phyloP scores from a whole-genome alignment of 2,113 vertebrate genomes.

The Ornithorhynchus anatinus region DNA sequence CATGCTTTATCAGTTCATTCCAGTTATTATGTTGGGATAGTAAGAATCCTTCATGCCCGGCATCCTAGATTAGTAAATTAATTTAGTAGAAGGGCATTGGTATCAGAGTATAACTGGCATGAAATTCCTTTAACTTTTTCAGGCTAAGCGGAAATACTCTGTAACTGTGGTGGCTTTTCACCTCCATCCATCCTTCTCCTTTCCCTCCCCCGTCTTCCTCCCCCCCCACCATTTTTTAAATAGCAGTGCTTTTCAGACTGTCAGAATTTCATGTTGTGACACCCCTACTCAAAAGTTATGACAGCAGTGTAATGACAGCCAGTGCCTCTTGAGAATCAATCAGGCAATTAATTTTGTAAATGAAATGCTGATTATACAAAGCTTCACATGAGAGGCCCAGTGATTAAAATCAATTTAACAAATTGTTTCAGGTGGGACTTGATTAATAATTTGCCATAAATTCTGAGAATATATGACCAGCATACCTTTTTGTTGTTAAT shows the following conservation, averaged over 20 bases:
- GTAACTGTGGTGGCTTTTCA: slow-evolving; percentile 56
- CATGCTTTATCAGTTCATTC: neutral
- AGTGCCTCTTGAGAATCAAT: slow-evolving; percentile 84
- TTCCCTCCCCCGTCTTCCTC: slow-evolving; percentile 35
- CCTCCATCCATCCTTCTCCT: slow-evolving; percentile 30
- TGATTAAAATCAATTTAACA: slow-evolving; percentile 88
- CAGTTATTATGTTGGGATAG: neutral
- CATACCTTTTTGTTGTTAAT: slow-evolving; percentile 60
- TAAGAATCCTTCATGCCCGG: neutral
- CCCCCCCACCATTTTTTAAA: slow-evolving; percentile 71
- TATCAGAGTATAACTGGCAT: slow-evolving; percentile 23
- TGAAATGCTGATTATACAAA: slow-evolving; percentile 89
- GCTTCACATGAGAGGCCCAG: slow-evolving; percentile 84
- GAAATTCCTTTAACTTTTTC: slow-evolving; percentile 25
- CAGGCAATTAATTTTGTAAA: slow-evolving; percentile 88
- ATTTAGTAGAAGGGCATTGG: slow-evolving; percentile 35
- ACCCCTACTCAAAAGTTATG: slow-evolving; percentile 82
- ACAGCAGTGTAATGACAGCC: slow-evolving; percentile 82
- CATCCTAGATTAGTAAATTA: slow-evolving; percentile 43
- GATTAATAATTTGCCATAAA: slow-evolving; percentile 83
- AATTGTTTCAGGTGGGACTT: slow-evolving; percentile 88
- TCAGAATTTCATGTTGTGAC: slow-evolving; percentile 80
- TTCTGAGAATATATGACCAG: slow-evolving; percentile 76
- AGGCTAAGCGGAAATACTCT: slow-evolving; percentile 47
- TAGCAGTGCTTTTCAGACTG: slow-evolving; percentile 74